Evolutionary conservation across 2,797 vertebrate species (phyloP).

Genomic region (Periparus ater): DNA sequence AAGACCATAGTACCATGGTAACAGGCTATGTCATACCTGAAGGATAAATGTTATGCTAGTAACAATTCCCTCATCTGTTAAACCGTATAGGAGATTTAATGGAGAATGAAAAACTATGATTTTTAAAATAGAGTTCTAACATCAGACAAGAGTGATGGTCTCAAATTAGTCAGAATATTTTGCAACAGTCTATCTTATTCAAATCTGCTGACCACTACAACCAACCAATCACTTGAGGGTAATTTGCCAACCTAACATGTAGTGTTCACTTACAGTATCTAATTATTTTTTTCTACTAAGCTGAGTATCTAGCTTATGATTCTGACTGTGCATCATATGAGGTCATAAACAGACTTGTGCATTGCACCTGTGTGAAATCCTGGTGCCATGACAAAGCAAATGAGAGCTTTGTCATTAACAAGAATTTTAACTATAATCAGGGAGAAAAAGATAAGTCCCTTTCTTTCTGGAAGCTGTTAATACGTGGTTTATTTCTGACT

Average conservation of each 20-base stretch:
- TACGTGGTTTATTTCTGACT: background rate
- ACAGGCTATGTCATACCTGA: background rate
- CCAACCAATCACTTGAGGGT: background rate
- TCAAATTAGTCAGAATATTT: background rate
- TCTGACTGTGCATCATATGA: background rate
- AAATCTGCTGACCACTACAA: background rate
- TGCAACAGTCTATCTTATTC: background rate
- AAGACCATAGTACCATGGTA: background rate
- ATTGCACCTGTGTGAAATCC: background rate
- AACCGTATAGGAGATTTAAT: background rate
- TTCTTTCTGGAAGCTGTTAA: background rate
- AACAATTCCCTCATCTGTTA: background rate
- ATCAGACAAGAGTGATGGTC: background rate
- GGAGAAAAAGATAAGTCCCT: background rate
- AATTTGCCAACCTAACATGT: background rate
- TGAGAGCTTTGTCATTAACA: background rate
- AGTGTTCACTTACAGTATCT: background rate
- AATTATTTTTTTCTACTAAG: background rate
- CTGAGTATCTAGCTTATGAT: background rate
- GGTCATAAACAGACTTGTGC: background rate
- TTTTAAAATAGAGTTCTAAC: background rate
- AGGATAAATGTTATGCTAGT: background rate
- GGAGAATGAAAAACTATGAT: background rate
- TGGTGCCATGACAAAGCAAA: background rate
- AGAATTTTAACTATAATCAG: background rate